phyloP scores from a whole-genome alignment of 2,797 vertebrate genomes.

The Crenuchus spilurus region DNA sequence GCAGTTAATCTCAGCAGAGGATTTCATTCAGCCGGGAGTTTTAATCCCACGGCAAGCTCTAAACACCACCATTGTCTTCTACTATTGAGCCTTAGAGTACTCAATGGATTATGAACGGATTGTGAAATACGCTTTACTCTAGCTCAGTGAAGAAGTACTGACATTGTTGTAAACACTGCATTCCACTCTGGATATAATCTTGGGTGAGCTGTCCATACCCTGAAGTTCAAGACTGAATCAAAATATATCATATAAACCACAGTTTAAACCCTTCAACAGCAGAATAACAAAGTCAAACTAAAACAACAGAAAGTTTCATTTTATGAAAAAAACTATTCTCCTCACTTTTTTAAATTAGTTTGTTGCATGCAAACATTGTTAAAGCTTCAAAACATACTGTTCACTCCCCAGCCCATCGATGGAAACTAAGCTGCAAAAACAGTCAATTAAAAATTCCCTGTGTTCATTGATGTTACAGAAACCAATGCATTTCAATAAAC shows the following conservation, averaged over 20 bases:
- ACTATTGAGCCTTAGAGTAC: conserved; percentile 3
- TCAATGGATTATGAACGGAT: conserved; percentile 11
- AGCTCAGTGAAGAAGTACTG: background rate
- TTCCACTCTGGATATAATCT: background rate
- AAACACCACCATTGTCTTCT: conserved; percentile 34
- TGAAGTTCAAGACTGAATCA: background rate
- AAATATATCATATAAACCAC: background rate
- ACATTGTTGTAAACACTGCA: background rate
- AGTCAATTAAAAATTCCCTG: no score
- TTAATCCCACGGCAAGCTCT: conserved; percentile 28
- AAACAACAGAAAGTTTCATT: no score
- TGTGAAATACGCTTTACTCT: background rate
- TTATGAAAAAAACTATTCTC: no score
- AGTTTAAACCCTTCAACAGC: background rate
- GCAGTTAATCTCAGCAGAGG: conserved; percentile 43
- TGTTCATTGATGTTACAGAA: no score
- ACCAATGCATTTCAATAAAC: no score
- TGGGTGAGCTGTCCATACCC: background rate
- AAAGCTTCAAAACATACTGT: no score
- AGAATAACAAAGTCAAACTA: background rate
- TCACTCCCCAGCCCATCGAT: no score
- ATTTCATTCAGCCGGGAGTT: conserved; percentile 39
- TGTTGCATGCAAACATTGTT: no score
- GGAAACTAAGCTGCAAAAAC: no score
- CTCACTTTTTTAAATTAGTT: no score